phyloP scores from a whole-genome alignment of 2,113 vertebrate species.

The Mobula birostris region DNA sequence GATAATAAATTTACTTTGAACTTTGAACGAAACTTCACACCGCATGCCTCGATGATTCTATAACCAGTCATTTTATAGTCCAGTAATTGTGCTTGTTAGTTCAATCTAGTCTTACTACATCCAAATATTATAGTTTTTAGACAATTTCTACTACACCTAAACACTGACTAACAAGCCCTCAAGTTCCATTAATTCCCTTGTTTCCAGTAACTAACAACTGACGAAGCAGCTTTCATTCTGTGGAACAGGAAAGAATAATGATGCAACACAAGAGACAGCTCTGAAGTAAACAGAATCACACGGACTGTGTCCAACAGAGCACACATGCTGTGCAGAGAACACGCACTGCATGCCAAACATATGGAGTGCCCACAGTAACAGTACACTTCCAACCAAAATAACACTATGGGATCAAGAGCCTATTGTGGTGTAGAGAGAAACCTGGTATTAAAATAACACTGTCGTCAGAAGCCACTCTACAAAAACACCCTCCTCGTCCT shows the following conservation, averaged over 20 bases:
- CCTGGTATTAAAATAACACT: neutral
- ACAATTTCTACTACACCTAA: neutral
- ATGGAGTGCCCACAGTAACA: constrained; percentile 28
- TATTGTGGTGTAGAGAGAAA: constrained; percentile 10
- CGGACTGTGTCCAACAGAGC: neutral
- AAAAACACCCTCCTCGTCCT: neutral
- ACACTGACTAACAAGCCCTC: neutral
- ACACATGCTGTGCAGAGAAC: constrained; percentile 27
- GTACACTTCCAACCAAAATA: constrained; percentile 32
- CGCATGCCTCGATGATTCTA: too few relatives aligned
- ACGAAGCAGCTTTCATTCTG: neutral
- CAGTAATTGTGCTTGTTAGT: neutral
- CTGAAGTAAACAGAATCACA: constrained; percentile 13
- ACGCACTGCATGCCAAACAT: constrained; percentile 18
- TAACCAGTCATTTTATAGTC: neutral
- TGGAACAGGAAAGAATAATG: neutral
- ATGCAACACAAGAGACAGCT: neutral
- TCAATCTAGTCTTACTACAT: neutral
- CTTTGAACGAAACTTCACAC: neutral
- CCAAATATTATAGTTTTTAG: neutral
- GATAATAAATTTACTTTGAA: too few relatives aligned
- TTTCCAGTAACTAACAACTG: neutral
- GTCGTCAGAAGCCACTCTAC: neutral
- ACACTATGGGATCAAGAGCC: constrained; percentile 27
- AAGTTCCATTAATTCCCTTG: neutral